phyloP scores from a whole-genome alignment of 2,888 invertebrate genomes.

The Lasioglossum marginatum region DNA sequence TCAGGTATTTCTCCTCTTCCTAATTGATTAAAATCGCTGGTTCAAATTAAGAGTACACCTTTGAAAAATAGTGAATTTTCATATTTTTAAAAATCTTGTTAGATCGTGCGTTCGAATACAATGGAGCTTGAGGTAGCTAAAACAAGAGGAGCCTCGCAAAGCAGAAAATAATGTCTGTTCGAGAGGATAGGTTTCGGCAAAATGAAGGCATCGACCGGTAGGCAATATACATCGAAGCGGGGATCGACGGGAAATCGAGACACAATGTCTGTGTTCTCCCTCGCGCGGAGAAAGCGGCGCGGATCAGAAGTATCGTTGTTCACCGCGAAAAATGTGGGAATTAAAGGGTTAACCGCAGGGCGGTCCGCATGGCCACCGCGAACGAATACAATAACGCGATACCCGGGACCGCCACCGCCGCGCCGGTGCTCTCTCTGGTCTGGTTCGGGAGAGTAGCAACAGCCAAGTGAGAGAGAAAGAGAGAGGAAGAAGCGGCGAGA shows the following conservation, averaged over 20 bases:
- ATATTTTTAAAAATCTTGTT: too few species aligned
- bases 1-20: neutral
- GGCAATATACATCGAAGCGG: neutral
- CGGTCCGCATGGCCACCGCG: constrained; percentile 58
- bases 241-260: constrained; percentile 6
- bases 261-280: neutral
- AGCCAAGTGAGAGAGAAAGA: neutral
- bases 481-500: neutral
- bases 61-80: too few species aligned
- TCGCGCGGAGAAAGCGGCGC: neutral
- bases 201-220: neutral
- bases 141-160: neutral
- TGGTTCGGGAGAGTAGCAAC: constrained; percentile 21
- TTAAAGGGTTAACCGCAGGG: constrained; percentile 58
- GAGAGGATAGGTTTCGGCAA: neutral
- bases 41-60: too few species aligned
- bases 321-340: constrained; percentile 47
- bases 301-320: constrained; percentile 4
- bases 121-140: too few species aligned
- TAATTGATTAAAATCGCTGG: too few species aligned
- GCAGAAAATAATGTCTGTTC: neutral
- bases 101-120: too few species aligned
- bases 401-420: neutral
- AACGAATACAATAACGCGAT: constrained; percentile 67
- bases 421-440: constrained; percentile 15